Conservation (phyloP, 2,113 vertebrate species). For the Cheilinus undulatus region DNA sequence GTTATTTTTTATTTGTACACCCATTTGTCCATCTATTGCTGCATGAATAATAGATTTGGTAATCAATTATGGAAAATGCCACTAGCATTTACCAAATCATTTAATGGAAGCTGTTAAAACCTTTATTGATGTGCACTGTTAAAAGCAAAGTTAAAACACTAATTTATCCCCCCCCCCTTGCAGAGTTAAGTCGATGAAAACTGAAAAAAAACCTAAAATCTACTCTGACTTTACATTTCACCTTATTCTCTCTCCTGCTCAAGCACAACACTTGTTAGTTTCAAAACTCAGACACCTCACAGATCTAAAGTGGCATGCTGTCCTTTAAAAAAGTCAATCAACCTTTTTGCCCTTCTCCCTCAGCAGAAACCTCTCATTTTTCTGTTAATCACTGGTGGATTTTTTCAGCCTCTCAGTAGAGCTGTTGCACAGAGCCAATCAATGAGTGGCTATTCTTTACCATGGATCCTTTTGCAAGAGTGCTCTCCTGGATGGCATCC, state of each 20-base stretch:
- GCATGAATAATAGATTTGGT: too few relatives aligned
- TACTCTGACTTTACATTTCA: background rate
- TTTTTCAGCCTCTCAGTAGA: conserved; percentile 28
- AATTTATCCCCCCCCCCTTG: background rate
- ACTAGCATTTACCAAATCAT: too few relatives aligned
- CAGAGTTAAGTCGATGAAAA: background rate
- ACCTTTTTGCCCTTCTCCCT: conserved; percentile 35
- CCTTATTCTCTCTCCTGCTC: background rate
- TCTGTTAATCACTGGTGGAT: conserved; percentile 26
- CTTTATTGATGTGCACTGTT: background rate
- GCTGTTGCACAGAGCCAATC: conserved; percentile 44
- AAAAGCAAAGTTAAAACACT: background rate
- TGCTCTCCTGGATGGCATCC: conserved; percentile 52
- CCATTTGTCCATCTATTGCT: too few relatives aligned
- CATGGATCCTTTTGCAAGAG: conserved; percentile 30
- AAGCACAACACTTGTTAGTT: background rate
- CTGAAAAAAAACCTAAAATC: background rate
- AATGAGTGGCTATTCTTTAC: conserved; percentile 55
- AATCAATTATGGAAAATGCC: too few relatives aligned
- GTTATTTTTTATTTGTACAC: too few relatives aligned
- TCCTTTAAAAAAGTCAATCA: conserved; percentile 11
- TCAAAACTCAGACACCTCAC: background rate
- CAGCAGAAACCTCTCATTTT: conserved; percentile 35
- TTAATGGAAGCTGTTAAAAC: background rate
- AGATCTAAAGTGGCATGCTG: background rate